Conservation (phyloP, 1,140 invertebrate genomes). For the Venturia canescens region DNA sequence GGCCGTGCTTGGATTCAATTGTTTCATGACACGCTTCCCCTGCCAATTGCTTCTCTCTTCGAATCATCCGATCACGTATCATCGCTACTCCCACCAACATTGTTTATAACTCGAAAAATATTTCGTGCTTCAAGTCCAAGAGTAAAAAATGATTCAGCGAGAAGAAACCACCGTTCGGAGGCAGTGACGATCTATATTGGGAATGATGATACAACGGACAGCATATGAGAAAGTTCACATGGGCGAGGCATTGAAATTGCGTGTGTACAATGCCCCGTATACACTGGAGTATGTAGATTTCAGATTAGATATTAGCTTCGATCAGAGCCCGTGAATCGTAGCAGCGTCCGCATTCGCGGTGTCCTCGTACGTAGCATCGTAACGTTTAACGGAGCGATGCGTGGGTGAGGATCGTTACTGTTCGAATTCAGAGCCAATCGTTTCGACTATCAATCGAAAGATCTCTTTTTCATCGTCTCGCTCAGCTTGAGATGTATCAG, state of each 20-base stretch:
- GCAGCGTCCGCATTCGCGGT: background rate
- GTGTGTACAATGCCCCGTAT: constrained; percentile 4
- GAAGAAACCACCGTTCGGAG: background rate
- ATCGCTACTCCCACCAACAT: too few species aligned
- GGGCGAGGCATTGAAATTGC: constrained; percentile 23
- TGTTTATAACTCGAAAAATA: too few species aligned
- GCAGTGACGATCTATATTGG: background rate
- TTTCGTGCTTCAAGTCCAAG: background rate
- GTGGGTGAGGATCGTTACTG: constrained; percentile 29
- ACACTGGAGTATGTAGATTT: constrained; percentile 18
- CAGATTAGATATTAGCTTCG: constrained; percentile 20
- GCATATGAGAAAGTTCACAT: background rate
- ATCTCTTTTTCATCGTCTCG: background rate
- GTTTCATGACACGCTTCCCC: too few species aligned
- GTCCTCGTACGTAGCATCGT: background rate
- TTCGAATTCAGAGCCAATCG: constrained; percentile 24
- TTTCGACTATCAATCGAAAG: constrained; percentile 29
- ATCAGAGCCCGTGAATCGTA: background rate
- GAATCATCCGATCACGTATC: too few species aligned
- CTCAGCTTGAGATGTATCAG: constrained; percentile 3
- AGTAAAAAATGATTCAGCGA: background rate
- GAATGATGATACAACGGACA: background rate
- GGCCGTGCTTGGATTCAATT: too few species aligned
- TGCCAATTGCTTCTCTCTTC: too few species aligned
- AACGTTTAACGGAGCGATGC: background rate